Evolutionary conservation across 2,888 invertebrate genomes (phyloP).

Genomic region (Nomada ferruginata): DNA sequence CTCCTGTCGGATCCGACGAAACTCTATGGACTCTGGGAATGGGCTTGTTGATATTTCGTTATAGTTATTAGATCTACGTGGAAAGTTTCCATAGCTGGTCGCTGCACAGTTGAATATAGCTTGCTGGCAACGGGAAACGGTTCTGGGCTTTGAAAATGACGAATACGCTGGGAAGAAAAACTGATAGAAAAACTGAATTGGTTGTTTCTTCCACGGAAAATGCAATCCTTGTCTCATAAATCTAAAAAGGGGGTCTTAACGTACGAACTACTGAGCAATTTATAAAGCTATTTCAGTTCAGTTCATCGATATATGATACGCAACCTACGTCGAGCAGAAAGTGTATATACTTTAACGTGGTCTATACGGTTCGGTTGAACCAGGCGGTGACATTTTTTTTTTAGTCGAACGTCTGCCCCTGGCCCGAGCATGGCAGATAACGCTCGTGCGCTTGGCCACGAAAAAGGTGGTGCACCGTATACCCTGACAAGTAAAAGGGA

Average conservation of each 20-base stretch:
- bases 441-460: slow-evolving; percentile 4
- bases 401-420: not conserved
- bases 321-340: not conserved
- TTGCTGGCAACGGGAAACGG: not conserved
- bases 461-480: not conserved
- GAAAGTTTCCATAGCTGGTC: not conserved
- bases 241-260: not conserved
- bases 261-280: not conserved
- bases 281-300: slow-evolving; percentile 9
- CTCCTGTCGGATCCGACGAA: slow-evolving; percentile 14
- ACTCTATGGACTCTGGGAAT: not conserved
- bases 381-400: slow-evolving; percentile 5
- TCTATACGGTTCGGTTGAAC: not conserved
- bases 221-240: slow-evolving; percentile 7
- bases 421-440: slow-evolving; percentile 8
- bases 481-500: not conserved
- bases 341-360: not conserved
- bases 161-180: not conserved
- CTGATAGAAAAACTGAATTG: not conserved
- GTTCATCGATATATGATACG: not conserved
- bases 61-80: slow-evolving; percentile 18
- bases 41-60: slow-evolving; percentile 44
- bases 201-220: slow-evolving; percentile 13
- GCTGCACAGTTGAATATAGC: not conserved
- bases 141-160: not conserved